Conservation (phyloP, 2,797 vertebrate species). For the Cercopithecus hamlyni region DNA sequence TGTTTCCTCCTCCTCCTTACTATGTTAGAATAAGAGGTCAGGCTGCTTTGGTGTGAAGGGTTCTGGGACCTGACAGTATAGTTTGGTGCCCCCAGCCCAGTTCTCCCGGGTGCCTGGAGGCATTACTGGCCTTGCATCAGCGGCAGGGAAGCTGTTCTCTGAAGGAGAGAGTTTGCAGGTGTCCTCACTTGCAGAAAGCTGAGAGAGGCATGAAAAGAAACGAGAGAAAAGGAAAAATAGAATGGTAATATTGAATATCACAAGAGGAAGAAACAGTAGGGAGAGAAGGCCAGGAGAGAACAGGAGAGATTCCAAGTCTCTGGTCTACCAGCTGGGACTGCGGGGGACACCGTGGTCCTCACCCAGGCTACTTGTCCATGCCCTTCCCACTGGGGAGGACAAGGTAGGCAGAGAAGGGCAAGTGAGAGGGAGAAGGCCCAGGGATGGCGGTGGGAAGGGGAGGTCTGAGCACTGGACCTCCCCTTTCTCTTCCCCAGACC, state of each 20-base stretch:
- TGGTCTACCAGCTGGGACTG: no score
- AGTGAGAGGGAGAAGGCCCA: background rate
- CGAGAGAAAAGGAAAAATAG: background rate
- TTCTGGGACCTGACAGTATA: background rate
- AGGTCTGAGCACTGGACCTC: accelerated
- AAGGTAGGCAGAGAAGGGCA: background rate
- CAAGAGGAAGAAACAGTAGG: background rate
- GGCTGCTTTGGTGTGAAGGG: background rate
- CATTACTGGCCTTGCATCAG: accelerated
- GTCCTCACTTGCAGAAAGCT: background rate
- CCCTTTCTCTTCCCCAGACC: background rate
- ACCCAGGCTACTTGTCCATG: background rate
- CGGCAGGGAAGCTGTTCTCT: background rate
- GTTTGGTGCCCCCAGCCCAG: background rate
- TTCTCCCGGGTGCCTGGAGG: background rate
- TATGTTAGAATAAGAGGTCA: background rate
- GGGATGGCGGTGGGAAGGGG: background rate
- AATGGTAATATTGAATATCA: accelerated
- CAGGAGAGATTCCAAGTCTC: background rate
- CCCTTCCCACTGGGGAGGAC: background rate
- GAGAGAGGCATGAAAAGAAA: background rate
- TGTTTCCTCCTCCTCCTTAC: background rate
- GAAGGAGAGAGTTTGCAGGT: background rate
- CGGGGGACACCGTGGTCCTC: no score
- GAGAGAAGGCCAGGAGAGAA: background rate